Base-by-base conservation (phyloP, 2,113 vertebrate genomes). In the Tinamus guttatus region DNA sequence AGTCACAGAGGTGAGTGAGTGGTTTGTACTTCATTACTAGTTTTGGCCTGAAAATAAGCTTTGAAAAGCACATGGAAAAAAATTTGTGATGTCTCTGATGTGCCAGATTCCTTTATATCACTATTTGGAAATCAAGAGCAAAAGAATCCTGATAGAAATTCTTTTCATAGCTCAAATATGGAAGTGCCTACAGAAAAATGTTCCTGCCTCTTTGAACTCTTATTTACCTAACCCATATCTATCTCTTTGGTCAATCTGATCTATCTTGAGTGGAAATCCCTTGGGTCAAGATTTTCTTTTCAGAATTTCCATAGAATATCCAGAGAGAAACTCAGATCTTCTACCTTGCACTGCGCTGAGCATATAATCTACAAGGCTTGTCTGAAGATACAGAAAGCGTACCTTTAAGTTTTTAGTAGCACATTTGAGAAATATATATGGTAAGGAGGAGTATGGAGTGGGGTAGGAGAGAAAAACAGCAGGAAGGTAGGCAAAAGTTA, bases 31-130 rank as follows among this genome's bases (percentile, higher is more conserved):
- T 60, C 59, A 1, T 30, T 80, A 19, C 8, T 25, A 58, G 2
- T 6, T 41, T 65, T 76, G 38, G 3, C 2, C 27, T 2, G 4
- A 75, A 82, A 89, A 45, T 27, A 4, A 51, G n/a, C 5, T 27
- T 16, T 69, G 30, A 49, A 36, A 69, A 49, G 25, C 4, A 2
- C 9, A 12, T 14, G 7, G 40, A 73, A 43, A 3, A 5, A 13
- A 13, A 24, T 2, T 43, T 30, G 43, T 45, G n/a, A n/a, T 43
- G 51, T 30, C 7, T 74, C 15, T 62, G 5, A 6, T 65, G 9
- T 19, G 52, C 11, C 2, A 34, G 9, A 12, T 3, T 77, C 8
- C 5, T 27, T 5, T 40, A n/a, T 6, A 38, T 0, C 0, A 0
- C 11, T 34, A 32, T 34, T 47, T 41, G 0, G 11, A 36, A 68